These are phyloP conservation scores for Sylvicapra grimmia DNA, from an alignment of 2,113 vertebrate species.

Conservation along the genomic window DNA sequence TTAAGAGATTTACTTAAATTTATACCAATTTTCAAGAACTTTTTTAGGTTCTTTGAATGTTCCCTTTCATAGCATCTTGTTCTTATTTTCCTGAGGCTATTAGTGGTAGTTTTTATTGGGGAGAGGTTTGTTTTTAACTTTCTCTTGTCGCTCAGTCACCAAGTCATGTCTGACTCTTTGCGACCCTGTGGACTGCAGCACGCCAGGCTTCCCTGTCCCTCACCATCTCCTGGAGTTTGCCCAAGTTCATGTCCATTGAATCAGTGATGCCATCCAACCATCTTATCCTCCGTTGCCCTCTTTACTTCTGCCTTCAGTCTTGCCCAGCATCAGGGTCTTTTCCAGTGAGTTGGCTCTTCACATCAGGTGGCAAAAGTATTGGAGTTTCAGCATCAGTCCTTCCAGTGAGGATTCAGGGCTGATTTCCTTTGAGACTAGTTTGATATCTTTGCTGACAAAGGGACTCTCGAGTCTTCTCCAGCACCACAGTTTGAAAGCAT, in stretches of 20 bases:
- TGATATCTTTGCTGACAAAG: not conserved
- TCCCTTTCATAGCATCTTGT: not conserved
- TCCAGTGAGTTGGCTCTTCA: not conserved
- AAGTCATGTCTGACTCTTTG: not conserved
- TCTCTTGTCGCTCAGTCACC: not conserved
- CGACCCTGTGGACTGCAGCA: not conserved
- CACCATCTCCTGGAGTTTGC: not conserved
- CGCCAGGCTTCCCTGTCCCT: not conserved
- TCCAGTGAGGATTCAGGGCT: not conserved
- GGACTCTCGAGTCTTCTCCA: not conserved
- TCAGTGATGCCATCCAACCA: not conserved
- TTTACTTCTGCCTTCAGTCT: not conserved
- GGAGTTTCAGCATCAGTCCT: not conserved
- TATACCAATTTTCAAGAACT: not conserved
- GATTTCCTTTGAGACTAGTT: not conserved
- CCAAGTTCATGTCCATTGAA: not conserved
- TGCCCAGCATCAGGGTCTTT: not conserved
- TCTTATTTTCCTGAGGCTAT: not conserved
- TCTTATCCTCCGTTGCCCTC: not conserved
- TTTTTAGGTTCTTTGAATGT: not conserved
- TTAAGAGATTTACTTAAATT: constrained; percentile 2
- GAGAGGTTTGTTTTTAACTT: not conserved
- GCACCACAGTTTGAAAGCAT: not conserved
- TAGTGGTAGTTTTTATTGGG: not conserved
- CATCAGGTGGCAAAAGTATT: not conserved